phyloP scores from a whole-genome alignment of 2,888 invertebrate species.

The Lasioglossum zephyrum region DNA sequence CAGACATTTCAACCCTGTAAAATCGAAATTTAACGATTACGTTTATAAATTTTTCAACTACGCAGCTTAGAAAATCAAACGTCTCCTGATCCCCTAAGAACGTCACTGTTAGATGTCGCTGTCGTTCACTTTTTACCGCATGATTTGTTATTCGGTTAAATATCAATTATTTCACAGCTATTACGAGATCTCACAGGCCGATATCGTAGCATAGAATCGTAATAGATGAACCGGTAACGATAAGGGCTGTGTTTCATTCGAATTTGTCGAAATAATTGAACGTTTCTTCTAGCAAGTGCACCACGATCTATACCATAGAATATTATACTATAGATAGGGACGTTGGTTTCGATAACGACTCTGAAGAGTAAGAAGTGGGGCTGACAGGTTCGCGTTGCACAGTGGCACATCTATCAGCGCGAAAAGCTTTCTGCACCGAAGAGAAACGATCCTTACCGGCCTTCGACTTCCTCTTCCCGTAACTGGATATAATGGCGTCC shows the following conservation, averaged over 20 bases:
- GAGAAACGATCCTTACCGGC: conserved; percentile 78
- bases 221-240: neutral
- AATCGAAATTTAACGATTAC: neutral
- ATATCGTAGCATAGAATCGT: neutral
- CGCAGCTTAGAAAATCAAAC: neutral
- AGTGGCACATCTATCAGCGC: conserved; percentile 28
- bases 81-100: neutral
- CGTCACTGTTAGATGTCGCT: neutral
- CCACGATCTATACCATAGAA: neutral
- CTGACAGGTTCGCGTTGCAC: neutral
- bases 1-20: neutral
- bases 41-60: neutral
- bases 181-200: neutral
- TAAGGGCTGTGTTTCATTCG: neutral
- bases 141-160: neutral
- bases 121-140: neutral
- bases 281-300: neutral
- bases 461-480: conserved; percentile 83
- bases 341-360: neutral
- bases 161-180: neutral
- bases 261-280: neutral
- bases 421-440: conserved; percentile 44
- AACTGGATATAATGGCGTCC: conserved; percentile 85
- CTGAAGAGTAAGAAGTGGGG: neutral
- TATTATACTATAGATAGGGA: neutral